phyloP scores from a whole-genome alignment of 1,140 invertebrate genomes.

The Eurosta solidaginis region DNA sequence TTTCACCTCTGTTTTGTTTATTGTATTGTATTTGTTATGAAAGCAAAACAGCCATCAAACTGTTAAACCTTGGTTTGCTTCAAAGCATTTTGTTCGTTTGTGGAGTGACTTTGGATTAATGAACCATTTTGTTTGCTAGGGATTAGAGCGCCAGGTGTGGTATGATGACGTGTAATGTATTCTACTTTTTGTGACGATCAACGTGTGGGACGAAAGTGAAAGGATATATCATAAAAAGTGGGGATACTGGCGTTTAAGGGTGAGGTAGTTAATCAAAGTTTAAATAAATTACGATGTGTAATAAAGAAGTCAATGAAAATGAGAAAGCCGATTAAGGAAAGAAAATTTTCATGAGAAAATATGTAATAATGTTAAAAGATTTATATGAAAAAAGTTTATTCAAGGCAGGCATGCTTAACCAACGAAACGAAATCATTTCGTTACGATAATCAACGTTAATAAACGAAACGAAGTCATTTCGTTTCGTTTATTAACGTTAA shows the following conservation, averaged over 20 bases:
- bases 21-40: neutral
- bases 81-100: neutral
- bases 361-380: no score
- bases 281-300: neutral
- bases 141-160: slow-evolving; percentile 25
- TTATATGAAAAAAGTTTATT: no score
- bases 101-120: slow-evolving; percentile 25
- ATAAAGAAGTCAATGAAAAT: neutral
- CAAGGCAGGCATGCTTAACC: no score
- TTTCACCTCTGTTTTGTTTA: neutral
- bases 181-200: neutral
- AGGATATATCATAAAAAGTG: slow-evolving; percentile 10
- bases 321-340: neutral
- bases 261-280: neutral
- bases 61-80: neutral
- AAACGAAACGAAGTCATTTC: no score
- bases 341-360: no score
- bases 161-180: neutral
- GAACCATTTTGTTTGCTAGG: slow-evolving; percentile 29
- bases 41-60: slow-evolving; percentile 7
- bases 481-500: no score
- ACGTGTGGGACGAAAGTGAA: slow-evolving; percentile 6
- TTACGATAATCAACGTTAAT: no score
- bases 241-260: neutral
- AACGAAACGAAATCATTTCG: no score